phyloP scores from a whole-genome alignment of 2,113 vertebrate genomes.

The Ranitomeya imitator region DNA sequence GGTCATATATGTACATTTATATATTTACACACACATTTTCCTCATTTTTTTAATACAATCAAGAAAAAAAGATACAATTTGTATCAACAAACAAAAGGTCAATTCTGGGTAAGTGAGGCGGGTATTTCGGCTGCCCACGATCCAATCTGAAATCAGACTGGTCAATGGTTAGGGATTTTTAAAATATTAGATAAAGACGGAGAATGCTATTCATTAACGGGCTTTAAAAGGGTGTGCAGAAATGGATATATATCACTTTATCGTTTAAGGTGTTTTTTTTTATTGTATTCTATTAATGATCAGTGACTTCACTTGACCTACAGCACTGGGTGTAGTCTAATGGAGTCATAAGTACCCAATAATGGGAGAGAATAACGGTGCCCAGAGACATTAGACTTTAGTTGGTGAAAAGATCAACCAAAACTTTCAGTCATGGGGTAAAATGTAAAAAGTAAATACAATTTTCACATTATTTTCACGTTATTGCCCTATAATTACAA shows the following conservation, averaged over 20 bases:
- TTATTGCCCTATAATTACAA: too few species aligned
- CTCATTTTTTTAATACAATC: slow-evolving; percentile 79
- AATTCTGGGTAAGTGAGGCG: slow-evolving; percentile 96
- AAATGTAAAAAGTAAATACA: too few species aligned
- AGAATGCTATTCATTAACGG: not conserved
- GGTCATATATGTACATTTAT: slow-evolving; percentile 45
- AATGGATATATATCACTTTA: not conserved
- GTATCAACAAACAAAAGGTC: slow-evolving; percentile 99
- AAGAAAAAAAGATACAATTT: slow-evolving; percentile 99
- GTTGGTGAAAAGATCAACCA: too few species aligned
- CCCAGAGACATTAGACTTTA: too few species aligned
- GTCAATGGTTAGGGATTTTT: not conserved
- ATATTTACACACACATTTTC: slow-evolving; percentile 55
- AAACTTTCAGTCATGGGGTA: too few species aligned
- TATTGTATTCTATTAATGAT: not conserved
- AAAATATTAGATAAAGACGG: not conserved
- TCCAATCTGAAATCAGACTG: not conserved
- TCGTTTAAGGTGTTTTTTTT: too few species aligned
- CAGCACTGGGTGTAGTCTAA: not conserved
- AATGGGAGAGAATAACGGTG: not conserved
- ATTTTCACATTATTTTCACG: too few species aligned
- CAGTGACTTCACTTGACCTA: too few species aligned
- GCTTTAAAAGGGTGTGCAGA: not conserved
- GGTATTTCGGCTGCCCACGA: slow-evolving; percentile 83
- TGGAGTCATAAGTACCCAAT: not conserved